Percentiles rank a stretch among this genome's conserved stretches.
These are phyloP conservation scores for Chymomyza costata DNA, from an alignment of 1,140 invertebrate genomes.

Conservation along the genomic window DNA sequence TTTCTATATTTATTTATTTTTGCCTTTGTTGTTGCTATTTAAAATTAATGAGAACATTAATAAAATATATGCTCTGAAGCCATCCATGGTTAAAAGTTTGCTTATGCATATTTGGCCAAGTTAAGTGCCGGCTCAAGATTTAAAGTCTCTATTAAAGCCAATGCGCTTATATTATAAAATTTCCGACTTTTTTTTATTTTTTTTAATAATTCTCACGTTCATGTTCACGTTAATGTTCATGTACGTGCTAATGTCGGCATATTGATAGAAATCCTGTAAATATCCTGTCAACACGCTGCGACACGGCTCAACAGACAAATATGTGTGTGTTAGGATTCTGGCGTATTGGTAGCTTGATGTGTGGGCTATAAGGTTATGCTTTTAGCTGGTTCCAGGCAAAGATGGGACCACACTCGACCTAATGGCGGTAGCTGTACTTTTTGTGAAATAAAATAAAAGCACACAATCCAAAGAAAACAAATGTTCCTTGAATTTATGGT, in stretches of 20 bases:
- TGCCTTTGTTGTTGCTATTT: conserved; percentile 7
- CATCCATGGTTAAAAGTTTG: conserved; percentile 30
- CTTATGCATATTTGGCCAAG: conserved; percentile 12
- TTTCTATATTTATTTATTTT: too few relatives aligned
- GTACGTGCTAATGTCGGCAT: conserved; percentile 64
- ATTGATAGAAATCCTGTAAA: conserved; percentile 72
- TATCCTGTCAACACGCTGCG: conserved; percentile 63
- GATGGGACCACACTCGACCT: background rate
- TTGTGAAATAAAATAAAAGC: too few relatives aligned
- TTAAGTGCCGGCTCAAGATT: conserved; percentile 5
- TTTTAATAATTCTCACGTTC: conserved; percentile 51
- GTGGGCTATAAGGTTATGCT: too few relatives aligned
- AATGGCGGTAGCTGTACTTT: background rate
- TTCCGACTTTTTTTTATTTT: conserved; percentile 5
- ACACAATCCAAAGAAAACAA: too few relatives aligned
- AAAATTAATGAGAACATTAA: conserved; percentile 43
- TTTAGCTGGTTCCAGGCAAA: too few relatives aligned
- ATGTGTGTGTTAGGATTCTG: conserved; percentile 2
- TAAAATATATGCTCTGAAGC: conserved; percentile 39
- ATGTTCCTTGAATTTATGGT: too few relatives aligned
- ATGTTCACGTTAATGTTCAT: conserved; percentile 45
- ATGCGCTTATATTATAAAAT: conserved; percentile 30
- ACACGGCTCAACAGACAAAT: conserved; percentile 10
- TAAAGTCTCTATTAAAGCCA: conserved; percentile 31
- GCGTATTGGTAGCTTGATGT: conserved; percentile 7